Percentiles rank a stretch among this genome's conserved stretches.
These are phyloP conservation scores for Calyptommatus sinebrachiatus DNA, from an alignment of 2,113 vertebrate genomes.

Conservation along the genomic window DNA sequence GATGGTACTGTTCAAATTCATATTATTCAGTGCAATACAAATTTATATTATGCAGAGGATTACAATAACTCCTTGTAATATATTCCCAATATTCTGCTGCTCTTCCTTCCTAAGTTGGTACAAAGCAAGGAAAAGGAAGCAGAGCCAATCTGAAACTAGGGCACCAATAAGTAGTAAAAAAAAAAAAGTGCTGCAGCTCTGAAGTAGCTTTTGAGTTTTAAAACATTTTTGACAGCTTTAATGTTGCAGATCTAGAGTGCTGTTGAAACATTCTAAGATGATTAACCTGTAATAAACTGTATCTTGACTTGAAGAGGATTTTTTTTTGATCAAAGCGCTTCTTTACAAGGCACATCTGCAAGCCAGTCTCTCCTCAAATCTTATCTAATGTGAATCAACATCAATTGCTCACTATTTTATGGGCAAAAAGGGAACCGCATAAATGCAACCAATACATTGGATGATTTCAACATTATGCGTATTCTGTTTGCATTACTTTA, in stretches of 20 bases:
- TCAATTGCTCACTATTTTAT: slow-evolving; percentile 37
- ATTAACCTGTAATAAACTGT: slow-evolving; percentile 59
- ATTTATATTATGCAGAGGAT: no score
- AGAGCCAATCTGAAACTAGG: slow-evolving; percentile 33
- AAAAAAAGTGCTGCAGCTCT: slow-evolving; percentile 40
- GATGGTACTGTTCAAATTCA: no score
- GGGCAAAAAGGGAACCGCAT: neutral
- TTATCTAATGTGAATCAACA: slow-evolving; percentile 31
- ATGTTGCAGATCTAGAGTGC: slow-evolving; percentile 39
- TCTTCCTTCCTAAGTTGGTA: neutral
- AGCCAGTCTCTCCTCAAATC: neutral
- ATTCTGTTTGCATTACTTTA: neutral
- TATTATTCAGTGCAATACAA: no score
- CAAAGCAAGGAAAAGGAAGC: neutral
- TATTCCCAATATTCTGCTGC: neutral
- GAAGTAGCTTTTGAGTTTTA: slow-evolving; percentile 50
- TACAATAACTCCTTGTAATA: neutral
- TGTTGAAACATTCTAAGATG: slow-evolving; percentile 42
- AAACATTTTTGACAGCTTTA: slow-evolving; percentile 53
- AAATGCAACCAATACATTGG: neutral
- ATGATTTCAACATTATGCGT: slow-evolving; percentile 1
- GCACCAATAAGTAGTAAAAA: slow-evolving; percentile 40
- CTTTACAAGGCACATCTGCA: slow-evolving; percentile 13
- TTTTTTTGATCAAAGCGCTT: slow-evolving; percentile 54
- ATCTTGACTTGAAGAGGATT: slow-evolving; percentile 32